Base-by-base conservation (phyloP, 1,140 invertebrate genomes). In the Melanaphis sacchari region DNA sequence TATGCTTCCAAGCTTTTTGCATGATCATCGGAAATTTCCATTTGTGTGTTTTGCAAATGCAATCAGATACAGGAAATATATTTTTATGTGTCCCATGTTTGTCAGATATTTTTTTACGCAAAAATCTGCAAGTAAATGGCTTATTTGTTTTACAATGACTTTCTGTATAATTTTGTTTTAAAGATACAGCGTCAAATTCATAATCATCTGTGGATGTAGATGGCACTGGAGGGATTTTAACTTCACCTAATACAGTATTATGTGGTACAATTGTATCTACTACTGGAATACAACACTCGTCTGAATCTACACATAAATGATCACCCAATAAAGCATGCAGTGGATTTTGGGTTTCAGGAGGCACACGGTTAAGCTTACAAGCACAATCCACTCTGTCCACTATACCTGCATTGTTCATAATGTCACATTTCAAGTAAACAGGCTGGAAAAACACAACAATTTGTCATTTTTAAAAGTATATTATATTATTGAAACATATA, bases 401-500 rank as follows among this genome's bases (percentile, higher is more conserved):
- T 95, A 96, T 98, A 98, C 97, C 97, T 98, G 97, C 96, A 94
- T 97, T 96, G 94, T 95, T 95, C 95, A 96, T 96, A 94, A 98
- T 96, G 94, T 96, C 95, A 95, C 97, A 96, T 95, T 96, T 96
- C 95, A 98, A 96, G 96, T 97, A 98, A 95, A 98, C 97, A 95
- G 97, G 98, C 97, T 98, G 96, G 90, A 97, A 97, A 96, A 95
- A 93, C 54, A 94, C 94, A 94, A 94, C 22, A 41, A 76, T 59
- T 41, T 5, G 7, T 26, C 2, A 54, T 31, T 81, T 49, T 81
- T 81, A 66, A 11, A 26, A 90, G 40, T 31, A 54, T 90, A 24
- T 89, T 54, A 40, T n/a, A 31, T 43, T n/a, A n/a, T 31, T 31
- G 15, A 43, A 85, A 82, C 18, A 38, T 38, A 24, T 22, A 82